A percentile compares a stretch with the other conserved stretches of the same genome.
These are phyloP conservation scores for Leptinotarsa juncta DNA, from an alignment of 2,888 invertebrate species.

Conservation along the genomic window DNA sequence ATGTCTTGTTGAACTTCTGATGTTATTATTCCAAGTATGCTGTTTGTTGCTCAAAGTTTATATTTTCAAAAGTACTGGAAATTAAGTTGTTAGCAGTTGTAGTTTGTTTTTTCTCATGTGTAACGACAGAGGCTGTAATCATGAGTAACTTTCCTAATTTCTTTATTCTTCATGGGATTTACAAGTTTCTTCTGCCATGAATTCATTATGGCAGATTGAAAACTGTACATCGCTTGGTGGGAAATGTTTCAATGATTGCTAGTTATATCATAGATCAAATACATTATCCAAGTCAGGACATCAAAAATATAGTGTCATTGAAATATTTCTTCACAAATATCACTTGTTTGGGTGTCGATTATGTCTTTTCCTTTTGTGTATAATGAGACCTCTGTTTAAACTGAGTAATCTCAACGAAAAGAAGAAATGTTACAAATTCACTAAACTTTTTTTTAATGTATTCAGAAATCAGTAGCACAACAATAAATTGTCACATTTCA, in stretches of 20 bases:
- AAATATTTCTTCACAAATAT: no score
- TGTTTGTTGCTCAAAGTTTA: conserved; percentile 23
- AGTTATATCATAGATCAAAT: neutral
- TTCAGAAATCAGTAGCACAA: no score
- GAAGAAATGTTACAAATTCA: no score
- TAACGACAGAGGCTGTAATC: neutral
- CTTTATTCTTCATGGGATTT: neutral
- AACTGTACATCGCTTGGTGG: neutral
- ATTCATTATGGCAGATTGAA: no score
- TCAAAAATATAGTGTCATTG: neutral
- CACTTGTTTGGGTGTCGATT: no score
- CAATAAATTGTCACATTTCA: neutral
- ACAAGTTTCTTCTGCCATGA: no score
- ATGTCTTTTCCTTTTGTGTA: no score
- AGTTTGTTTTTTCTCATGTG: neutral
- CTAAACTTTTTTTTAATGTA: no score
- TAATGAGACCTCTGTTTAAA: no score
- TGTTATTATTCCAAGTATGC: conserved; percentile 9
- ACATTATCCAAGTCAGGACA: neutral
- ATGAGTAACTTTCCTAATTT: neutral
- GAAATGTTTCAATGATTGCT: conserved; percentile 2
- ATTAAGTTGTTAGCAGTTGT: neutral
- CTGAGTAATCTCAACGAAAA: no score
- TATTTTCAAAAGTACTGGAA: conserved; percentile 8
- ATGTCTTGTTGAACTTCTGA: neutral